Evolutionary conservation across 1,140 invertebrate genomes (phyloP), one percentile per base, ranked within the genome.

Genomic region (Chelonus insularis): DNA sequence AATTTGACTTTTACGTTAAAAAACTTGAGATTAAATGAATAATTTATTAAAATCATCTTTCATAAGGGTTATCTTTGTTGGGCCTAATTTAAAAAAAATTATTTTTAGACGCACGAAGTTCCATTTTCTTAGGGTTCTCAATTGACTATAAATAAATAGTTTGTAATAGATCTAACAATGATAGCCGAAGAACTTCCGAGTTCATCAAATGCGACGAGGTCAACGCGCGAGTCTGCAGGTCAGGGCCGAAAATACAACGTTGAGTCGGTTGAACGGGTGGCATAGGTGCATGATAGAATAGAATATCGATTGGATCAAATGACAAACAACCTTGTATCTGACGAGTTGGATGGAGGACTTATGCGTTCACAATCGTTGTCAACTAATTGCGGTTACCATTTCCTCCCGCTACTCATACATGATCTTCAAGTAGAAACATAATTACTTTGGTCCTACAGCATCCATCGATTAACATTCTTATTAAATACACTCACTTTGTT

Each of bases 231-330:
- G 8, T 9, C 41, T 43, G 16, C 41, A 43, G 41, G 41, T 43
- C 41, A 43, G 41, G 41, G 41, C 41, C 18, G 36, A 11, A 11
- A 39, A 16, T 8, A 43, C 41, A 7, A 18, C 16, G 16, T 16
- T 14, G 16, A 4, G 4, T 12, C n/a, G n/a, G n/a, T n/a, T n/a
- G n/a, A n/a, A n/a, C n/a, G n/a, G n/a, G n/a, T n/a, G 18, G 11
- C 37, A 41, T 36, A 12, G 20, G 11, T 23, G 36, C 52, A 37
- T 41, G 52, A 65, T 62, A 66, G 47, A 52, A 48, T 50, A 39
- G 56, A 50, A 60, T 54, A 63, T 69, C 65, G 68, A 70, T 68
- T 41, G 34, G 36, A 68, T 68, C 62, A n/a, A n/a, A n/a, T n/a
- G n/a, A n/a, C n/a, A n/a, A 14, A 43, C 55, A 56, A 51, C 52